phyloP scores from a whole-genome alignment of 2,113 vertebrate genomes.

The Scytalopus superciliaris region DNA sequence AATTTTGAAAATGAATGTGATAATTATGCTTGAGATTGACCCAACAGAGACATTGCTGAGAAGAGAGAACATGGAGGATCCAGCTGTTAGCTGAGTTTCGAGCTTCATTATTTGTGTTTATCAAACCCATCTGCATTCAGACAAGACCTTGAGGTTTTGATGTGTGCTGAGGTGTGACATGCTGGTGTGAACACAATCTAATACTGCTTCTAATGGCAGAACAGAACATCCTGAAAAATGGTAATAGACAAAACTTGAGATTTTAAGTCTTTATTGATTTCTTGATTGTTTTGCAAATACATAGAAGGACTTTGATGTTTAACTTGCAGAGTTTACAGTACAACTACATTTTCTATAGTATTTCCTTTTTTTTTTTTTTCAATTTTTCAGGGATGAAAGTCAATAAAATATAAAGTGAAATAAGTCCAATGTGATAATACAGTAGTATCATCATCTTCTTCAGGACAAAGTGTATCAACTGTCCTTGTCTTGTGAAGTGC shows the following conservation, averaged over 20 bases:
- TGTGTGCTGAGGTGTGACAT: not conserved
- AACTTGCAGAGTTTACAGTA: slow-evolving; percentile 37
- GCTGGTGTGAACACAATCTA: not conserved
- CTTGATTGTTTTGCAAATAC: slow-evolving; percentile 57
- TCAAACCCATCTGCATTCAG: not conserved
- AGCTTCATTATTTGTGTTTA: slow-evolving; percentile 22
- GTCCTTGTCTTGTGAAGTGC: not conserved
- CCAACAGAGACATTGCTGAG: not conserved
- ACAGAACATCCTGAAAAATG: not conserved
- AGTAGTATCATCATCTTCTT: not conserved
- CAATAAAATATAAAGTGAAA: not conserved
- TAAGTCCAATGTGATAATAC: not conserved
- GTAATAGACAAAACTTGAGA: not conserved
- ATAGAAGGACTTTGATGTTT: not conserved
- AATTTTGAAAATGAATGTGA: not conserved
- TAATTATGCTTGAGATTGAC: slow-evolving; percentile 16
- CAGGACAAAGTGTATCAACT: not conserved
- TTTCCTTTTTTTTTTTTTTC: not conserved
- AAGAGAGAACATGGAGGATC: not conserved
- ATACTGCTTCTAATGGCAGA: not conserved
- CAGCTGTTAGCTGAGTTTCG: not conserved
- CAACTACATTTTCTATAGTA: not conserved
- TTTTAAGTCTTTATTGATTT: slow-evolving; percentile 24
- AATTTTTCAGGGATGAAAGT: not conserved
- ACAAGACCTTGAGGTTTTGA: not conserved